These are phyloP conservation scores for Synergus itoensis DNA, from an alignment of 2,888 invertebrate genomes.

Conservation along the genomic window DNA sequence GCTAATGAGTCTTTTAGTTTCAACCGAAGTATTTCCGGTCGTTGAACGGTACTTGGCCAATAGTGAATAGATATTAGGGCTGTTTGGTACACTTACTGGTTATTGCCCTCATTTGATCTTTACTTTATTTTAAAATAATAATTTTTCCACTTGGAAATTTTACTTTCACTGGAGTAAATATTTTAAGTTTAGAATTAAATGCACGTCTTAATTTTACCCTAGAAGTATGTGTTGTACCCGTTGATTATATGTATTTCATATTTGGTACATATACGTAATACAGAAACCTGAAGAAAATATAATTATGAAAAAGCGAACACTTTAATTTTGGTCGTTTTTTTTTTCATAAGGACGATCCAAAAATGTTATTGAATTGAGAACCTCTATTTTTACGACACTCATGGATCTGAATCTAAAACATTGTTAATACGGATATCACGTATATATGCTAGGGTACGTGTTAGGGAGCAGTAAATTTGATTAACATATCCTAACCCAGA, in stretches of 20 bases:
- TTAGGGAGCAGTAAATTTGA: neutral
- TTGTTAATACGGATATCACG: neutral
- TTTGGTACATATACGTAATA: neutral
- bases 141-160: neutral
- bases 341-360: no score
- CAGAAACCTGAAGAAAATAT: neutral
- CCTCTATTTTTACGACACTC: neutral
- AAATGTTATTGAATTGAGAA: neutral
- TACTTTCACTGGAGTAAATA: neutral
- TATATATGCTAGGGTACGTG: conserved; percentile 3
- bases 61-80: conserved; percentile 20
- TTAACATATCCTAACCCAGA: neutral
- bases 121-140: no score
- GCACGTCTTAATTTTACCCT: no score
- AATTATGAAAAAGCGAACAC: no score
- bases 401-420: neutral
- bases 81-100: conserved; percentile 27
- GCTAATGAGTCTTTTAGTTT: conserved; percentile 24
- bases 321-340: no score
- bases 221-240: no score
- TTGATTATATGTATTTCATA: no score
- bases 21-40: conserved; percentile 30
- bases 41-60: conserved; percentile 17
- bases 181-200: neutral
- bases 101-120: neutral